These are phyloP conservation scores for Meganola albula DNA, from an alignment of 2,888 invertebrate genomes.

Conservation along the genomic window DNA sequence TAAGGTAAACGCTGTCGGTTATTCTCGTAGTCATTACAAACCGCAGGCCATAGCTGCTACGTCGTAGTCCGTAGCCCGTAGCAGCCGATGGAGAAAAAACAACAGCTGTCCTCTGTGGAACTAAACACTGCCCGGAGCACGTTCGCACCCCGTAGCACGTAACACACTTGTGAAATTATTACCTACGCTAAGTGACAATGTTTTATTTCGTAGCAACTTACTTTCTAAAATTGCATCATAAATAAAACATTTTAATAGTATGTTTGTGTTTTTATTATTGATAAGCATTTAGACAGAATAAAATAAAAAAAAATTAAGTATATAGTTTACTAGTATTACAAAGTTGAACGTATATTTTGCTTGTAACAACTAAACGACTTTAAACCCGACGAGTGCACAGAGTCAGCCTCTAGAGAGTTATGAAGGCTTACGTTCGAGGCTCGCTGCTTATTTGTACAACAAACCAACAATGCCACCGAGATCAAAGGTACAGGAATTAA, in stretches of 20 bases:
- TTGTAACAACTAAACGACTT: constrained; percentile 42
- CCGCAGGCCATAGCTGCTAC: no score
- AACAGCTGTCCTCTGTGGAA: constrained; percentile 33
- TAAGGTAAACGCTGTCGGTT: constrained; percentile 25
- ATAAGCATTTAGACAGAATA: no score
- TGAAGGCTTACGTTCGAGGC: constrained; percentile 30
- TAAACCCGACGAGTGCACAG: constrained; percentile 31
- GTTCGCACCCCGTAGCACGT: constrained; percentile 19
- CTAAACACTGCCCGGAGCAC: constrained; percentile 17
- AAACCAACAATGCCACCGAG: constrained; percentile 59
- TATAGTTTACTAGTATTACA: no score
- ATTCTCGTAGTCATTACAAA: constrained; percentile 30
- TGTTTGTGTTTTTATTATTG: no score
- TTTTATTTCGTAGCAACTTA: constrained; percentile 17
- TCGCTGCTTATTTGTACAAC: constrained; percentile 57
- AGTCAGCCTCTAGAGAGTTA: constrained; percentile 39
- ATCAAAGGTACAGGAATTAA: constrained; percentile 69
- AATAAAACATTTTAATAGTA: no score
- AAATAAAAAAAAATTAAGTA: no score
- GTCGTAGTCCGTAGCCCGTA: constrained; percentile 23
- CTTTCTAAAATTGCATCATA: no score
- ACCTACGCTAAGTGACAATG: constrained; percentile 6
- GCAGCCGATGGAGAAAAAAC: constrained; percentile 31
- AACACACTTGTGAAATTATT: constrained; percentile 19
- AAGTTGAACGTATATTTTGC: no score